phyloP scores from a whole-genome alignment of 2,113 vertebrate genomes.

The Chaetodon auriga region DNA sequence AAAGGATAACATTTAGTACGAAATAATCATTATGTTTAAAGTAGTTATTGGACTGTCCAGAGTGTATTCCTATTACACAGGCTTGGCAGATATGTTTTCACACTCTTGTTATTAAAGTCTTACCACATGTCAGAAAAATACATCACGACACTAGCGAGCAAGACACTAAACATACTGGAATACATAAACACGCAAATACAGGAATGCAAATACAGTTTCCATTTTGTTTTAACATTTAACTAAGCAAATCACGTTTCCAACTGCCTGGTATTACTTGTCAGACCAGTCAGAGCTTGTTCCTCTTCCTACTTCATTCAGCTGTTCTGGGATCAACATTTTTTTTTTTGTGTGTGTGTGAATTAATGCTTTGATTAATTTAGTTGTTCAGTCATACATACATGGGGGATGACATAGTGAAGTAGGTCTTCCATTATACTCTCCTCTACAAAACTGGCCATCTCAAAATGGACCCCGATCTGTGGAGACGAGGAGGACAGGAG shows the following conservation, averaged over 20 bases:
- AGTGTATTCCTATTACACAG: neutral
- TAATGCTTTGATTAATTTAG: neutral
- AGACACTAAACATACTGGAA: neutral
- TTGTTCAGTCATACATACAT: conserved; percentile 69
- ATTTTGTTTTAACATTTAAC: conserved; percentile 27
- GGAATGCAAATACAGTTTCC: conserved; percentile 2
- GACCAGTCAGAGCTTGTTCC: neutral
- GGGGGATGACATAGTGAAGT: conserved; percentile 80
- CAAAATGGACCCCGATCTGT: conserved; percentile 85
- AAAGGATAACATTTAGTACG: neutral
- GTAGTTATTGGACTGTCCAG: neutral
- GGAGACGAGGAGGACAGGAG: conserved; percentile 80
- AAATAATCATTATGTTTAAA: neutral
- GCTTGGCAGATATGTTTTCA: neutral
- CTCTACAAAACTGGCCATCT: conserved; percentile 90
- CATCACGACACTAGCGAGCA: neutral
- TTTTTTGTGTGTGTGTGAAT: neutral
- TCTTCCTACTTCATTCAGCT: neutral
- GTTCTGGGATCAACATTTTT: neutral
- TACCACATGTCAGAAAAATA: neutral
- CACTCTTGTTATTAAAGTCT: no score
- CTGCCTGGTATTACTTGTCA: neutral
- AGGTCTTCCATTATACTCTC: conserved; percentile 84
- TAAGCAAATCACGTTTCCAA: conserved; percentile 14
- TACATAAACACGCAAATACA: neutral